Base-by-base conservation (phyloP, 2,113 vertebrate species). In the Rhegmatorhina hoffmannsi region DNA sequence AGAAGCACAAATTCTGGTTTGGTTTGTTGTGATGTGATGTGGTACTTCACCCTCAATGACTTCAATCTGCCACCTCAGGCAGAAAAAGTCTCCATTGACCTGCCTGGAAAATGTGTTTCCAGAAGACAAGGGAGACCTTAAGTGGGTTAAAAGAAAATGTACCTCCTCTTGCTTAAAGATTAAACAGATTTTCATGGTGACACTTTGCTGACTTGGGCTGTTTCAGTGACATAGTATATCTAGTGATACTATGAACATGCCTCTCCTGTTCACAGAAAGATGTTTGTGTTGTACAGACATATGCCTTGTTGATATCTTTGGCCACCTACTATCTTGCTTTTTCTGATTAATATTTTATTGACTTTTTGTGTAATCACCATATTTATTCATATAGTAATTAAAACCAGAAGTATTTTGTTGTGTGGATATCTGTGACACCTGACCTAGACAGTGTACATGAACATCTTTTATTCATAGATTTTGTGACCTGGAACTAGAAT, bases 401-500 rank as follows among this genome's bases (percentile, higher is more conserved):
- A 90, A 89, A 91, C 25, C 16, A 79, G 40, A 78, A 53, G 3
- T 38, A 44, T 83, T 87, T 36, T 53, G 5, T 53, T 69, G 33
- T 31, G 46, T 63, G 43, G 43, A 43, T 88, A 77, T 69, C 28
- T 80, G 9, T 80, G 38, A 85, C 36, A 49, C 17, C 28, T 91
- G 84, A 17, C 46, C 67, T 73, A 87, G 44, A 29, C 58, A 72
- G 29, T 69, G 33, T 55, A 53, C 4, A 3, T 19, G 12, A 89
- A 56, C 13, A 76, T 47, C 15, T 76, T 95, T 87, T 91, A 88
- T 94, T 93, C 47, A 40, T 94, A 77, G 74, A 60, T 91, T 89
- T 78, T 85, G 74, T 87, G 74, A 95, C 46, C 49, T 75, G 76
- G 40, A 89, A 94, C 49, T 26, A 87, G 70, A 82, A 87, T 69